These are phyloP conservation scores for Siniperca undulata DNA, from an alignment of 2,797 vertebrate species.

Conservation along the genomic window DNA sequence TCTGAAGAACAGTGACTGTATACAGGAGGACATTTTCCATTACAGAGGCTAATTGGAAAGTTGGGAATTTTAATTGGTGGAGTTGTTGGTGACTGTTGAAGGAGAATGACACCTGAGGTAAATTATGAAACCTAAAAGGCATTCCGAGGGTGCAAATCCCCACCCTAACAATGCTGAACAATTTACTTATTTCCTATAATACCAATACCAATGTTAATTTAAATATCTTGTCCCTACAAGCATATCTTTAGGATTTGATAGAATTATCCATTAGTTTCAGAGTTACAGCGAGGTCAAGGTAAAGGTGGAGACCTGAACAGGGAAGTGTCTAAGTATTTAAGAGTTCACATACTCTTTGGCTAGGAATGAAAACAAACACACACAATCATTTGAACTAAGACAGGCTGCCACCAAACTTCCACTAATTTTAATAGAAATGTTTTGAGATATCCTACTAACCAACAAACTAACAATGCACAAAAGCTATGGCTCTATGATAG, in stretches of 20 bases:
- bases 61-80: neutral
- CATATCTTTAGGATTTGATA: neutral
- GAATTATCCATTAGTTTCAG: neutral
- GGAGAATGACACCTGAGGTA: neutral
- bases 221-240: neutral
- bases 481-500: neutral
- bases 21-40: neutral
- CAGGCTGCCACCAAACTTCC: neutral
- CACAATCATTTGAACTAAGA: neutral
- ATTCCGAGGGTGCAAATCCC: neutral
- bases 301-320: neutral
- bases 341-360: neutral
- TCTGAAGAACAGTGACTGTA: neutral
- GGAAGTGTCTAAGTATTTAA: neutral
- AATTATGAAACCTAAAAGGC: slow-evolving; percentile 10
- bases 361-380: neutral
- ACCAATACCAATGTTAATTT: neutral
- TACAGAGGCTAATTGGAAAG: neutral
- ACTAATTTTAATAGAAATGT: neutral
- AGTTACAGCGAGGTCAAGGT: neutral
- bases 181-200: neutral
- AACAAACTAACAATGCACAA: neutral
- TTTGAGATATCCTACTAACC: neutral
- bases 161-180: neutral
- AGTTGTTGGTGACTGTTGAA: neutral